A percentile compares a stretch with the other conserved stretches of the same genome.
These are phyloP conservation scores for Diarsia mendica DNA, from an alignment of 2,888 invertebrate genomes.

Conservation along the genomic window DNA sequence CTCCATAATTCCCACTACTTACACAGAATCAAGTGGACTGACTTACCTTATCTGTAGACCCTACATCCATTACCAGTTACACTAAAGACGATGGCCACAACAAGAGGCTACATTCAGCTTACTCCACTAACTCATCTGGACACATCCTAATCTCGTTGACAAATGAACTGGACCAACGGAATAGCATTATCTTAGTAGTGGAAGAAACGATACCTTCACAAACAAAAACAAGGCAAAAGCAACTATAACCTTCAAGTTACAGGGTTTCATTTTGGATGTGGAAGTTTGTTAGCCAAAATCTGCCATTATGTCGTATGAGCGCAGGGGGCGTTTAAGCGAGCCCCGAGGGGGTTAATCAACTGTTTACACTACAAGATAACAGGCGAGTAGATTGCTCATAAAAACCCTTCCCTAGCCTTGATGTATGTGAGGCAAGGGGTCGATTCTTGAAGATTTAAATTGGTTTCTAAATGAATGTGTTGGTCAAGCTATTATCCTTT, in stretches of 20 bases:
- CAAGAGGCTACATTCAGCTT: constrained; percentile 60
- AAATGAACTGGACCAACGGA: constrained; percentile 71
- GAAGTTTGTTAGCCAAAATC: constrained; percentile 38
- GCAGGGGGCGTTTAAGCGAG: constrained; percentile 66
- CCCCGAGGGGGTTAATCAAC: constrained; percentile 66
- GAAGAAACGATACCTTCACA: constrained; percentile 60
- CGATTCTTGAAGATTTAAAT: constrained; percentile 43
- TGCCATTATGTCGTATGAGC: constrained; percentile 66
- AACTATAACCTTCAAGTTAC: constrained; percentile 10
- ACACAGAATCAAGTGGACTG: constrained; percentile 39
- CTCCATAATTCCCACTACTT: constrained; percentile 26
- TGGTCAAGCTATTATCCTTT: constrained; percentile 20
- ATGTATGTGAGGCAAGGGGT: constrained; percentile 44
- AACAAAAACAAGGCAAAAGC: constrained; percentile 22
- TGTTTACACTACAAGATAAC: constrained; percentile 70
- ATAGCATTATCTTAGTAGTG: constrained; percentile 69
- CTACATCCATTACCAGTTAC: constrained; percentile 66
- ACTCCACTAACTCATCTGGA: constrained; percentile 68
- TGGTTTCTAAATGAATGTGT: constrained; percentile 38
- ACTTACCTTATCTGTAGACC: constrained; percentile 56
- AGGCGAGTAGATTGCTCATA: constrained; percentile 66
- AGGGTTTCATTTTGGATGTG: constrained; percentile 39
- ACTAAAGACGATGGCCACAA: constrained; percentile 64
- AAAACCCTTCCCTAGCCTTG: constrained; percentile 62
- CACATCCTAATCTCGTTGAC: constrained; percentile 71